Evolutionary conservation across 2,113 vertebrate genomes (phyloP), one percentile per base, ranked within the genome.

Genomic region (Delphinus delphis): DNA sequence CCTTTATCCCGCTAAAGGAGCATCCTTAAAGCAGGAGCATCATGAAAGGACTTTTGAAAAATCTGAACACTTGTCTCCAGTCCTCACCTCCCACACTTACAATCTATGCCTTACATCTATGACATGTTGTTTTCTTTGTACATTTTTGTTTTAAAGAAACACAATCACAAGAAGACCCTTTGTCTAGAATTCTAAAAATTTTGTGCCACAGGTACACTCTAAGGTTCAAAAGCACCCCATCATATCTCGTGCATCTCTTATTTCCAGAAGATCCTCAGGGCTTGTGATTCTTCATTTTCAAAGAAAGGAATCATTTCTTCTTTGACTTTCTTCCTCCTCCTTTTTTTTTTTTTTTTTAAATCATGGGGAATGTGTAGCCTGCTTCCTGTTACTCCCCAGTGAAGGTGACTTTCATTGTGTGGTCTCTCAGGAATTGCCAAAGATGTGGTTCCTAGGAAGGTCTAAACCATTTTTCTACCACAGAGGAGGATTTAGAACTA

Each of bases 141-240:
- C 13, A 6, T 83, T 95, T 93, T 82, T 44, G 68, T 92, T 92
- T 88, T 83, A 93, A 74, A 92, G 36, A 65, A 93, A 44, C 4
- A 53, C n/a, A 74, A 13, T 89, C 44, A 67, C 26, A 86, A 63
- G 50, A 65, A 91, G 6, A 9, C n/a, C 28, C 38, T 77, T 97
- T 90, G 50, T 36, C 58, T 87, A 50, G 26, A 55, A 36, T 92
- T 91, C 7, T 80, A 80, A 76, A 94, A 50, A 33, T 25, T 36
- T 93, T 58, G 11, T 96, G 47, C 47, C 87, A 2, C 53, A 33
- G n/a, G 93, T 41, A 71, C 12, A 18, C 38, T 88, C 71, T 31
- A 8, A 36, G 31, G 9, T 95, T 96, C 21, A 83, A 60, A 88
- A 77, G 44, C 3, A 93, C 25, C 62, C 15, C 4, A 20, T 47